Percentiles rank a stretch among this genome's conserved stretches.
Conservation (phyloP, 2,797 vertebrate species). For the Phyllotis vaccarum region DNA sequence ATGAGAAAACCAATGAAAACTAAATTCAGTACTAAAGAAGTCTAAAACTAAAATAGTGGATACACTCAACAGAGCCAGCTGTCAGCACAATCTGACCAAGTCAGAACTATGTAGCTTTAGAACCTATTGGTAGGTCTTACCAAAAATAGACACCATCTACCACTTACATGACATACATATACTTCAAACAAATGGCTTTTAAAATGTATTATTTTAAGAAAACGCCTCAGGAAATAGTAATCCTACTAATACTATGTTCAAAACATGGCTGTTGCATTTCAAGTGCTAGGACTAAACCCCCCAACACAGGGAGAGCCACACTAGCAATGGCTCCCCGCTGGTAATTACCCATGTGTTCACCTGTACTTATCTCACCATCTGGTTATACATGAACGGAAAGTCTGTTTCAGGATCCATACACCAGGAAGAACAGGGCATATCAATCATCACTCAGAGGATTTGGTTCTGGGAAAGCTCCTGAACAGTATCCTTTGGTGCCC, state of each 20-base stretch:
- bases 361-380: background rate
- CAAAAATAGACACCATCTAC: slow-evolving; percentile 4
- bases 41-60: background rate
- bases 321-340: background rate
- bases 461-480: background rate
- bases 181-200: slow-evolving; percentile 31
- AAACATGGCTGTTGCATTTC: background rate
- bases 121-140: background rate
- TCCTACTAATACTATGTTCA: background rate
- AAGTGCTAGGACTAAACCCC: background rate
- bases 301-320: background rate
- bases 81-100: background rate
- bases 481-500: background rate
- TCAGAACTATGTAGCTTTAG: background rate
- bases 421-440: background rate
- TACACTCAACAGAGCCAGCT: background rate
- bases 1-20: slow-evolving; percentile 23
- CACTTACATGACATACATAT: background rate
- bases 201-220: slow-evolving; percentile 41
- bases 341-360: background rate
- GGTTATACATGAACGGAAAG: background rate
- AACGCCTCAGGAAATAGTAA: background rate
- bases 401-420: background rate
- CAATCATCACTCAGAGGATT: background rate
- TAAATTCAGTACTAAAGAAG: background rate